Evolutionary conservation across 1,140 invertebrate species (phyloP).

Genomic region (Ganaspis sp.): DNA sequence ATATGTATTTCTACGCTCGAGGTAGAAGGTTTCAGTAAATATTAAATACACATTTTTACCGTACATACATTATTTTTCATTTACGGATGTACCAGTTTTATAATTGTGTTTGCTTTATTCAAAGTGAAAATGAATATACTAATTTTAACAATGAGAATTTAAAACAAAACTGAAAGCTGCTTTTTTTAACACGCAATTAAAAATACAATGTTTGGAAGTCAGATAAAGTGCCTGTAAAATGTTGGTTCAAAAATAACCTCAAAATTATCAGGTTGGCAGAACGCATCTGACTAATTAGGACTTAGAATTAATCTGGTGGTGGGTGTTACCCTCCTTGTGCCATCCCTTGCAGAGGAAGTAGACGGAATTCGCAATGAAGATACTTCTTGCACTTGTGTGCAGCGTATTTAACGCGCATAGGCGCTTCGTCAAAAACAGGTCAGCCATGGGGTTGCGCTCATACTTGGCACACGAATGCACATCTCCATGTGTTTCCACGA

Average conservation of each 20-base stretch:
- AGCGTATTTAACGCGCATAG: slow-evolving; percentile 11
- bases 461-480: slow-evolving; percentile 34
- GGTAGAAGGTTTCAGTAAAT: no score
- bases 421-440: slow-evolving; percentile 38
- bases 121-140: no score
- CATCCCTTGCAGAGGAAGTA: neutral
- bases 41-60: no score
- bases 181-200: no score
- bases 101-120: no score
- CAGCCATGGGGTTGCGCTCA: slow-evolving; percentile 25
- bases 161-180: no score
- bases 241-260: neutral
- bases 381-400: slow-evolving; percentile 8
- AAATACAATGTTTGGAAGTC: no score
- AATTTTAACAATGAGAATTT: no score
- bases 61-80: no score
- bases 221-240: neutral
- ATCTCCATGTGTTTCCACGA: slow-evolving; percentile 31
- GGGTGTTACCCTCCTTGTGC: neutral
- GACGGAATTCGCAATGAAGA: slow-evolving; percentile 10
- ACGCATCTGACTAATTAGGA: neutral
- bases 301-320: neutral
- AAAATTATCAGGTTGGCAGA: neutral
- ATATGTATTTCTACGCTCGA: no score
- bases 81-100: no score